Evolutionary conservation across 2,797 vertebrate genomes (phyloP), one percentile per base, ranked within the genome.

Genomic region (Chanos chanos): DNA sequence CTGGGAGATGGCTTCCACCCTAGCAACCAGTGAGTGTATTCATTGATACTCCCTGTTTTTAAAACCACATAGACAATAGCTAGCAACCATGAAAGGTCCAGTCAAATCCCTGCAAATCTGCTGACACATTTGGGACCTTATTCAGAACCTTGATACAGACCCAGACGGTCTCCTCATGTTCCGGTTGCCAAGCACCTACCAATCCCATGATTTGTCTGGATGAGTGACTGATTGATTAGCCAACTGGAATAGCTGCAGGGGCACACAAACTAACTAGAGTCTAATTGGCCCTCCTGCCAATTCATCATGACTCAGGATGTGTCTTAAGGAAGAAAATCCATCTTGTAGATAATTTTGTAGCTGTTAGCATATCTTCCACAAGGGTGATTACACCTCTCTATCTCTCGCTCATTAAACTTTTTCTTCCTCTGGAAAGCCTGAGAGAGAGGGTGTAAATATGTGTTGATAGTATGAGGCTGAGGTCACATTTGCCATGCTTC

Each of bases 331-430:
- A 67, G 57, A 6, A n/a, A 12, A 64, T 37, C 69, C 59, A 73
- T 65, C 72, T 53, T 63, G 72, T 70, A 61, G 75, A 77, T 71
- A 71, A 72, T 66, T 73, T 73, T 61, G 70, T 76, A 52, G 51
- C 67, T 15, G 22, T 52, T 57, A 69, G 66, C 76, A 47, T 58
- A 15, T 69, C 77, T 75, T 75, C 49, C 67, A 72, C 58, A 69
- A 74, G 69, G 49, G 39, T 49, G 55, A 53, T 69, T 73, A 16
- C 31, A 80, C 74, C 78, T 71, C 41, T 4, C 72, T 70, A 58
- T 73, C 58, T 72, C 59, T 33, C 41, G 64, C 76, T 85, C 81
- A 85, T 84, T 82, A 79, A 77, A 76, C 73, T 61, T 19, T 27
- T 53, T 64, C 47, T 49, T 9, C 51, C 41, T 40, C 25, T 45